Evolutionary conservation across 2,797 vertebrate genomes (phyloP).

Genomic region (Syngnathus rostellatus): DNA sequence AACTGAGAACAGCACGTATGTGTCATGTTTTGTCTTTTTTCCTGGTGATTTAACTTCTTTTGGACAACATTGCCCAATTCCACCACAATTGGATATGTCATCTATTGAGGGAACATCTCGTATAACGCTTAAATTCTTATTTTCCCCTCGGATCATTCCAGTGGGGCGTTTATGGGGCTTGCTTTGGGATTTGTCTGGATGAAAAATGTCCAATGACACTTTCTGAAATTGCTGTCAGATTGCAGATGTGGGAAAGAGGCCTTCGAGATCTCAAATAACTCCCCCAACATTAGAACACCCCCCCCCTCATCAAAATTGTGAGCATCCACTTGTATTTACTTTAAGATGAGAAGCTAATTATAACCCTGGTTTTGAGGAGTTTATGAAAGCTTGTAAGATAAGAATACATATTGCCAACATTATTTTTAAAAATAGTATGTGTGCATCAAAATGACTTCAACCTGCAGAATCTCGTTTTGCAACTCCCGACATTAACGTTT

Average conservation of each 20-base stretch:
- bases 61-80: constrained; percentile 34
- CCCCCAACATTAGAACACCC: background rate
- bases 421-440: background rate
- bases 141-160: constrained; percentile 42
- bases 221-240: constrained; percentile 28
- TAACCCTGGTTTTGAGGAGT: background rate
- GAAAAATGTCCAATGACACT: background rate
- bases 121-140: constrained; percentile 48
- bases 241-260: background rate
- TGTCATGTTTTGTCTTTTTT: background rate
- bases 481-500: background rate
- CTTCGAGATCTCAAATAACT: background rate
- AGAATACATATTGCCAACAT: background rate
- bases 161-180: constrained; percentile 26
- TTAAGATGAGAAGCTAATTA: background rate
- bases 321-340: no score
- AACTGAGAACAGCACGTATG: constrained; percentile 1
- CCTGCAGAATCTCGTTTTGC: background rate
- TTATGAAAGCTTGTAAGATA: no score
- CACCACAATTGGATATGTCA: constrained; percentile 41
- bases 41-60: constrained; percentile 18
- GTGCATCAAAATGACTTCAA: background rate
- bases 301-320: no score
- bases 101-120: constrained; percentile 42
- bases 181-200: constrained; percentile 3